These are phyloP conservation scores for Oligia latruncula DNA, from an alignment of 2,888 invertebrate genomes.

Conservation along the genomic window DNA sequence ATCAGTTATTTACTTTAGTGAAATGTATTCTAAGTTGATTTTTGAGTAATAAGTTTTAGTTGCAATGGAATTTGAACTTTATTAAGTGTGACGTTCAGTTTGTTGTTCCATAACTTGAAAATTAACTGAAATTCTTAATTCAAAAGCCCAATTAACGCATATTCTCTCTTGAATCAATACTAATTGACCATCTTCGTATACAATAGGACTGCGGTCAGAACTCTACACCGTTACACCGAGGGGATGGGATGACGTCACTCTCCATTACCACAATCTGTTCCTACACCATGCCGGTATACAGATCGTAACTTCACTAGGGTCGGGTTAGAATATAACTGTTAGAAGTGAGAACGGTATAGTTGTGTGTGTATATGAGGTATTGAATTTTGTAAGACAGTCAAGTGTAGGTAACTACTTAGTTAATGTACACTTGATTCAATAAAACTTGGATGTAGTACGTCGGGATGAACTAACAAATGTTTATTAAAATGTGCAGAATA, in stretches of 20 bases:
- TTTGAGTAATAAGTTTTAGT: neutral
- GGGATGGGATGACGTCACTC: conserved; percentile 62
- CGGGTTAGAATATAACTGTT: conserved; percentile 45
- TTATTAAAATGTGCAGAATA: too few relatives aligned
- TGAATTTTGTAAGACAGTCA: conserved; percentile 10
- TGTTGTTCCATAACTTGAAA: neutral
- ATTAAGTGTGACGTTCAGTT: neutral
- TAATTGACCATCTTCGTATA: conserved; percentile 34
- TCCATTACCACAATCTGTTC: conserved; percentile 64
- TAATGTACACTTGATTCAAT: neutral
- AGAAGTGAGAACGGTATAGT: conserved; percentile 15
- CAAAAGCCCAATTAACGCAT: conserved; percentile 8
- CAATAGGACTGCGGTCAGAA: conserved; percentile 55
- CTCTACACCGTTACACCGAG: conserved; percentile 51
- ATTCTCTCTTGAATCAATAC: conserved; percentile 13
- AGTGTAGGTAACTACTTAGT: neutral
- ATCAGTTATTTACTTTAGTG: neutral
- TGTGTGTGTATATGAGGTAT: conserved; percentile 1
- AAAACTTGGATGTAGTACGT: neutral
- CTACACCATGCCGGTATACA: conserved; percentile 46
- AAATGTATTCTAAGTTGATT: neutral
- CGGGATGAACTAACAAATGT: too few relatives aligned
- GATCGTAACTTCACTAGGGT: conserved; percentile 52
- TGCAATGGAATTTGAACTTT: neutral
- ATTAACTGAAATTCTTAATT: neutral